Evolutionary conservation across 2,113 vertebrate genomes (phyloP).

Genomic region (Phalacrocorax pelagicus): DNA sequence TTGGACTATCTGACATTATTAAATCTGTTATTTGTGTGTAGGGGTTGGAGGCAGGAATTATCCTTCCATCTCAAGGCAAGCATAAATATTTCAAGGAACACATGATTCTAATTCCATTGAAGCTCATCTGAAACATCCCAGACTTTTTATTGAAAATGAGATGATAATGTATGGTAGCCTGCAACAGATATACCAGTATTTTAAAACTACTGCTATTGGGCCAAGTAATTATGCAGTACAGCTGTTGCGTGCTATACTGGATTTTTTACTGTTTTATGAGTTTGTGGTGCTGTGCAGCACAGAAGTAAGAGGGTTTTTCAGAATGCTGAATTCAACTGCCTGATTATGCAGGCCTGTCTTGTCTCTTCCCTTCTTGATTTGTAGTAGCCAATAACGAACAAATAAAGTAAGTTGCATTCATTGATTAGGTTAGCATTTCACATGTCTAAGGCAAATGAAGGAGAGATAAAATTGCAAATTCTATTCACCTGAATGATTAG

Average conservation of each 20-base stretch:
- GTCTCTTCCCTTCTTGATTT: not conserved
- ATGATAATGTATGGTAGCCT: constrained; percentile 66
- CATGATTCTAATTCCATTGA: constrained; percentile 58
- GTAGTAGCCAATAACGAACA: not conserved
- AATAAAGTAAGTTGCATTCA: not conserved
- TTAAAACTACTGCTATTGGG: constrained; percentile 42
- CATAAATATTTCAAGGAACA: constrained; percentile 69
- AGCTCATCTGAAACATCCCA: constrained; percentile 54
- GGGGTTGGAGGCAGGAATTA: constrained; percentile 24
- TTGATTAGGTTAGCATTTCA: constrained; percentile 1
- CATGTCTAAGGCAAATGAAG: not conserved
- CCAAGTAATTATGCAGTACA: constrained; percentile 53
- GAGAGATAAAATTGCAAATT: not conserved
- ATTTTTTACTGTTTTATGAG: constrained; percentile 13
- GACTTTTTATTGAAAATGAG: constrained; percentile 56
- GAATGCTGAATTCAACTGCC: not conserved
- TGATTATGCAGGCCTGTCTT: not conserved
- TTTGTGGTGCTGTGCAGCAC: not conserved
- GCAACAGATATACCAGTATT: constrained; percentile 46
- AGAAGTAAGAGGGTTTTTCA: not conserved
- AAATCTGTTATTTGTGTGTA: not conserved
- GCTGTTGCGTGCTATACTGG: constrained; percentile 25
- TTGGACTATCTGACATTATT: not conserved
- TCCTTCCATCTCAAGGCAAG: constrained; percentile 54
- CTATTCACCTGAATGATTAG: not conserved